A percentile compares a stretch with the other conserved stretches of the same genome.
These are phyloP conservation scores for Rattus rattus DNA, from an alignment of 2,113 vertebrate species.

Conservation along the genomic window DNA sequence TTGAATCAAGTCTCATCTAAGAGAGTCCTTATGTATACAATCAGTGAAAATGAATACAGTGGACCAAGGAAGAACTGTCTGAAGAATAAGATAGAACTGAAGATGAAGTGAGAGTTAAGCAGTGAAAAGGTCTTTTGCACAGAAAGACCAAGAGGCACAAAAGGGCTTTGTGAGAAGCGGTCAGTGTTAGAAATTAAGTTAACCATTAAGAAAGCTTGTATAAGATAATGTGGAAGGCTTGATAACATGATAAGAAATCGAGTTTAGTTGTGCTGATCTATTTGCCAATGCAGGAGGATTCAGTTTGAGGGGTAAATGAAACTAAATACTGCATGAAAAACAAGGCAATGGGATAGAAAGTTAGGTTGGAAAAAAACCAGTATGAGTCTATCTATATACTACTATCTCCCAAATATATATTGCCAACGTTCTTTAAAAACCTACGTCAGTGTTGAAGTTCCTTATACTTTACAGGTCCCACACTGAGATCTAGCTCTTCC, in stretches of 20 bases:
- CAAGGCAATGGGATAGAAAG: conserved; percentile 23
- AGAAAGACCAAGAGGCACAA: conserved; percentile 49
- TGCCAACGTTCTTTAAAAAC: conserved; percentile 31
- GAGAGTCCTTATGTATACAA: conserved; percentile 40
- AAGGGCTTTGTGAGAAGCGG: not conserved
- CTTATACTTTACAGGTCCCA: conserved; percentile 23
- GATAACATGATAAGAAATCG: conserved; percentile 18
- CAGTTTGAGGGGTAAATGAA: conserved; percentile 45
- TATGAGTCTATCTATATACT: conserved; percentile 2
- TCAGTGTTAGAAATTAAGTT: conserved; percentile 55
- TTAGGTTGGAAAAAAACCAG: conserved; percentile 32
- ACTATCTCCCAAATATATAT: conserved; percentile 5
- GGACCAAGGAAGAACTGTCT: not conserved
- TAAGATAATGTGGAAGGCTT: conserved; percentile 31
- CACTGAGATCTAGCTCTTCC: not conserved
- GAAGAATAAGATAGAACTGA: conserved; percentile 21
- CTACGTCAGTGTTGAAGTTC: conserved; percentile 1
- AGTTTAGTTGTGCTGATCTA: conserved; percentile 30
- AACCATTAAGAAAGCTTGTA: not conserved
- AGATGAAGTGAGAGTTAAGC: conserved; percentile 18
- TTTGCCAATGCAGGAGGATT: conserved; percentile 17
- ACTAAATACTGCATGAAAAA: conserved; percentile 15
- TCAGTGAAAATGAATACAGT: not conserved
- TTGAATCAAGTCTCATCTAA: not conserved
- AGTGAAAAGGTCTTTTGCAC: conserved; percentile 36